phyloP scores from a whole-genome alignment of 1,140 invertebrate genomes.

The Glossosoma conforme region DNA sequence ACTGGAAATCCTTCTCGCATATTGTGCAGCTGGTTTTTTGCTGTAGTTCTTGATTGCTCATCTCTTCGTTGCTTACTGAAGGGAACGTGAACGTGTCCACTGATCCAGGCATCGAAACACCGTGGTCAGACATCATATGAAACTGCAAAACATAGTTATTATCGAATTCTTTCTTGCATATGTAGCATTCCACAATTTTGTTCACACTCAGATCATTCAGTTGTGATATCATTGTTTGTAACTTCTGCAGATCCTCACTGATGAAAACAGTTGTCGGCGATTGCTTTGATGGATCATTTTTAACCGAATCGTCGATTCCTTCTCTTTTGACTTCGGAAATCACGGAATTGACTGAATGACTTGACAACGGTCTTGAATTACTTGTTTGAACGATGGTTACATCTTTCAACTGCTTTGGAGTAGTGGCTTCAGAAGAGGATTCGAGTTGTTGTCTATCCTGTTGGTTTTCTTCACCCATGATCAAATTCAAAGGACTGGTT shows the following conservation, averaged over 20 bases:
- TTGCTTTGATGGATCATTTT: slow-evolving; percentile 40
- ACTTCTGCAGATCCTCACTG: slow-evolving; percentile 65
- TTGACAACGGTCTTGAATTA: slow-evolving; percentile 36
- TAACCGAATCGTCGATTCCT: slow-evolving; percentile 37
- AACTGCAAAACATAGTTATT: slow-evolving; percentile 53
- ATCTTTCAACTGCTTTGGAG: slow-evolving; percentile 37
- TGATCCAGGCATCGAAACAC: slow-evolving; percentile 28
- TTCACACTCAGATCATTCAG: slow-evolving; percentile 70
- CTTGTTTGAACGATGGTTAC: slow-evolving; percentile 39
- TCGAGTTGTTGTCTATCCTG: slow-evolving; percentile 34
- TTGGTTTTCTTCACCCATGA: slow-evolving; percentile 46
- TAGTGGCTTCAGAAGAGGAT: slow-evolving; percentile 35
- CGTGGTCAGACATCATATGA: slow-evolving; percentile 60
- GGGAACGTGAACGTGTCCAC: slow-evolving; percentile 26
- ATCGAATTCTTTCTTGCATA: slow-evolving; percentile 60
- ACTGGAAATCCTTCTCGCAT: slow-evolving; percentile 36
- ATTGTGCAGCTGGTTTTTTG: slow-evolving; percentile 25
- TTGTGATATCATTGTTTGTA: slow-evolving; percentile 89
- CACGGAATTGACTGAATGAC: slow-evolving; percentile 35
- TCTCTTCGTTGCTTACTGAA: slow-evolving; percentile 20
- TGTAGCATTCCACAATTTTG: slow-evolving; percentile 51
- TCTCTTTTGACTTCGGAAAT: slow-evolving; percentile 27
- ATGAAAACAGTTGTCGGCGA: slow-evolving; percentile 48
- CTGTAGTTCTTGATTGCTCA: slow-evolving; percentile 26
- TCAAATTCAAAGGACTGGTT: slow-evolving; percentile 58